phyloP scores from a whole-genome alignment of 2,888 invertebrate species.

The Drosophila hamatofila region DNA sequence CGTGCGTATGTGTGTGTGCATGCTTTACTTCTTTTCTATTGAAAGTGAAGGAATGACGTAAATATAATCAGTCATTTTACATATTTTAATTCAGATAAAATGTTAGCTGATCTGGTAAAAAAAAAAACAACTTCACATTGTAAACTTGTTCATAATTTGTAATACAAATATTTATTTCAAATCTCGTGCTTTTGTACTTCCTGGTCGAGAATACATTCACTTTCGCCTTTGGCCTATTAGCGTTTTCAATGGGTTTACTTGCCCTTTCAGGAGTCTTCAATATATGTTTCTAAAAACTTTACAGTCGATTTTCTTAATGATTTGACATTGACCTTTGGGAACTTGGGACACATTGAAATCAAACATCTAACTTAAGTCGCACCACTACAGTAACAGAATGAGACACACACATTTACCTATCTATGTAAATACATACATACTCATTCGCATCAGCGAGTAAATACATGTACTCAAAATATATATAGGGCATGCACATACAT shows the following conservation, averaged over 20 bases:
- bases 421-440: slow-evolving; percentile 5
- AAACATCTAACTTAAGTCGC: slow-evolving; percentile 38
- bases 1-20: too few species aligned
- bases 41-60: too few species aligned
- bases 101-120: too few species aligned
- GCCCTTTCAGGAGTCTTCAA: background rate
- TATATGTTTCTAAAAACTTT: background rate
- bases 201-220: too few species aligned
- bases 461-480: slow-evolving; percentile 15
- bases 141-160: too few species aligned
- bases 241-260: background rate
- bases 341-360: slow-evolving; percentile 43
- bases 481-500: slow-evolving; percentile 13
- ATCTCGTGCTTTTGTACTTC: too few species aligned
- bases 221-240: too few species aligned
- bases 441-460: slow-evolving; percentile 19
- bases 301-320: slow-evolving; percentile 7
- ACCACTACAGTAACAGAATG: slow-evolving; percentile 8
- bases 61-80: too few species aligned
- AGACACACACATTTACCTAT: slow-evolving; percentile 30
- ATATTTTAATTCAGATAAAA: too few species aligned
- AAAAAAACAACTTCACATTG: too few species aligned
- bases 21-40: too few species aligned
- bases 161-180: too few species aligned
- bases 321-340: slow-evolving; percentile 56